Evolutionary conservation across 2,888 invertebrate genomes (phyloP), one percentile per base, ranked within the genome.

Genomic region (Dione vanillae): DNA sequence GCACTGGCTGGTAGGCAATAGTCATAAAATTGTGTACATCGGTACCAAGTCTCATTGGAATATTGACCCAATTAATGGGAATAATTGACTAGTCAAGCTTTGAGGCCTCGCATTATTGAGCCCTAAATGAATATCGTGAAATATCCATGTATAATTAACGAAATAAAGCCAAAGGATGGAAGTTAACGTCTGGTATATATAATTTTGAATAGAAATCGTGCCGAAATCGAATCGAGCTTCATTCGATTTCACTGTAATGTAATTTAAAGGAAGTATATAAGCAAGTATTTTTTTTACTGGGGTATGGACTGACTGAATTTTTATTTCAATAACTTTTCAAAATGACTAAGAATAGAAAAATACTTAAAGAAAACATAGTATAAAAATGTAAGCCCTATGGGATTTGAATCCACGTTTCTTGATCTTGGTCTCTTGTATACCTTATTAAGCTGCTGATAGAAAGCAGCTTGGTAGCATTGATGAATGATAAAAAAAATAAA

Each of bases 41-140:
- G 49, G 37, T 14, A 49, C 61, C 61, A 56, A 66, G 61, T 65
- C 72, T 76, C 75, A 78, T 77, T 71, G 77, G 74, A 74, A 78
- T 77, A 78, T 78, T 75, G 77, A 75, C 71, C 74, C 75, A 75
- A 78, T 78, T 77, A 76, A 71, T 54, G 68, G 61, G n/a, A 70
- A 68, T 76, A 75, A 77, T 78, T 78, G 70, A 74, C 70, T 71
- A 74, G 76, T 73, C 74, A 73, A 71, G 71, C 74, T 76, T 73
- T 66, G 66, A 70, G 66, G 69, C 72, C 65, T 58, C 64, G 73
- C 74, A 75, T 77, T 77, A 75, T 76, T 75, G 70, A 70, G 70
- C 72, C 74, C 74, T 70, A 72, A 77, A 74, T 71, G 75, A 76
- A 76, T 75, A 75, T 76, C 73, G 77, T 75, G 74, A 77, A 77